A percentile compares a stretch with the other conserved stretches of the same genome.
Conservation (phyloP, 2,113 vertebrate species). For the Chroicocephalus ridibundus region DNA sequence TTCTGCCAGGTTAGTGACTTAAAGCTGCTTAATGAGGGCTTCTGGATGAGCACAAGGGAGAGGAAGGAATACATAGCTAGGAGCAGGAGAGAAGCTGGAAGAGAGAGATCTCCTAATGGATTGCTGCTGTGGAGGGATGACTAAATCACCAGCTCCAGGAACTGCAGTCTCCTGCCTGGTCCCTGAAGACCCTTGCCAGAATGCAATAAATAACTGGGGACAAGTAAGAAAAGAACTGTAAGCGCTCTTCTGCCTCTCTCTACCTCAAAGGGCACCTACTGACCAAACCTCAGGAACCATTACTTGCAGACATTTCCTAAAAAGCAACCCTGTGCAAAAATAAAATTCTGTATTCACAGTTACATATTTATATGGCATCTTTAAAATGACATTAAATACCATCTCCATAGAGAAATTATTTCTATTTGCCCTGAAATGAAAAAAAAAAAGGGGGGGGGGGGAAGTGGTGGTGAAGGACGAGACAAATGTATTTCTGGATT, state of each 20-base stretch:
- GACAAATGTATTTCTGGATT: neutral
- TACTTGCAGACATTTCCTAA: neutral
- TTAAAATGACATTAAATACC: neutral
- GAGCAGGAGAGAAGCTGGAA: neutral
- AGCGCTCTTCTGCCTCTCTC: neutral
- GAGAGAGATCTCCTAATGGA: neutral
- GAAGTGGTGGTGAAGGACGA: neutral
- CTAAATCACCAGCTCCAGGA: neutral
- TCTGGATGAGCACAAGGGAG: neutral
- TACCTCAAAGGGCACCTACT: neutral
- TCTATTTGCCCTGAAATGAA: neutral
- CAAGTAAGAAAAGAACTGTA: neutral
- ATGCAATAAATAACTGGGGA: neutral
- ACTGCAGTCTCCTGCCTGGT: neutral
- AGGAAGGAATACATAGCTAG: neutral
- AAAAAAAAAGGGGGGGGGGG: too few species aligned
- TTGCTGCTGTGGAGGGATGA: neutral
- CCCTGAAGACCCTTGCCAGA: neutral
- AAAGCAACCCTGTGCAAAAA: neutral
- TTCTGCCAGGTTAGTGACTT: conserved; percentile 22
- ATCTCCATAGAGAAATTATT: neutral
- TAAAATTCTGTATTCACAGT: neutral
- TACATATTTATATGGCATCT: neutral
- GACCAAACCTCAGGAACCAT: neutral
- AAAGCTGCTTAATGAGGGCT: conserved; percentile 14